Evolutionary conservation across 2,113 vertebrate genomes (phyloP).

Genomic region (Chaetura pelagica): DNA sequence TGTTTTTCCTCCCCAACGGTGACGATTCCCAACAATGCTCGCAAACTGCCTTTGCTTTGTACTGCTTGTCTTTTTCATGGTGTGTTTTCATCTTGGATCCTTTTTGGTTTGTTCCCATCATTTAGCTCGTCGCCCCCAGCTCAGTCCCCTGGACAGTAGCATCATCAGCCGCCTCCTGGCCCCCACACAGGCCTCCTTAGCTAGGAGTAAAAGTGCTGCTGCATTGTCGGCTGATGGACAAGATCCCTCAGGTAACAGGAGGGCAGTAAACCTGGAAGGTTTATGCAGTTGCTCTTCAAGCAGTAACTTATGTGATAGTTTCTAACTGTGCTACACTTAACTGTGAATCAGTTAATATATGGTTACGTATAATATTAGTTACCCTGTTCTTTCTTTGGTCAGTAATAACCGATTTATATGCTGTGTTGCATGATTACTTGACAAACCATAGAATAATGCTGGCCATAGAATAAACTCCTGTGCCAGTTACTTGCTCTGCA

Average conservation of each 20-base stretch:
- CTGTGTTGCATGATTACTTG: background rate
- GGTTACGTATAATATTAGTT: background rate
- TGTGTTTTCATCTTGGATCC: conserved; percentile 61
- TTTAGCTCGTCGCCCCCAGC: conserved; percentile 83
- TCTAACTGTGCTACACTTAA: background rate
- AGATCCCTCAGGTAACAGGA: conserved; percentile 87
- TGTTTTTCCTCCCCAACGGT: background rate
- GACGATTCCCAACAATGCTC: background rate
- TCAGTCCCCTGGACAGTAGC: conserved; percentile 84
- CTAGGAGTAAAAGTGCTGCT: conserved; percentile 92
- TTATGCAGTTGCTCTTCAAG: conserved; percentile 2
- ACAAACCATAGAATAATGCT: background rate
- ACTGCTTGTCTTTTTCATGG: conserved; percentile 48
- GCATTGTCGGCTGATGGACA: conserved; percentile 86
- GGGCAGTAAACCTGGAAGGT: conserved; percentile 20
- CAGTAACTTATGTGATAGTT: background rate
- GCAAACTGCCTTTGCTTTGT: conserved; percentile 30
- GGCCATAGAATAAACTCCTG: background rate
- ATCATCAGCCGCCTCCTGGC: conserved; percentile 89
- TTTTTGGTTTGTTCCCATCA: conserved; percentile 75
- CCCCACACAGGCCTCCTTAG: conserved; percentile 91
- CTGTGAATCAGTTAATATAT: background rate
- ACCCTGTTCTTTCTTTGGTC: background rate
- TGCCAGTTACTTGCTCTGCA: background rate
- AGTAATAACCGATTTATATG: background rate